Evolutionary conservation across 2,797 vertebrate genomes (phyloP), one percentile per base, ranked within the genome.

Genomic region (Coccyzus lansbergi): DNA sequence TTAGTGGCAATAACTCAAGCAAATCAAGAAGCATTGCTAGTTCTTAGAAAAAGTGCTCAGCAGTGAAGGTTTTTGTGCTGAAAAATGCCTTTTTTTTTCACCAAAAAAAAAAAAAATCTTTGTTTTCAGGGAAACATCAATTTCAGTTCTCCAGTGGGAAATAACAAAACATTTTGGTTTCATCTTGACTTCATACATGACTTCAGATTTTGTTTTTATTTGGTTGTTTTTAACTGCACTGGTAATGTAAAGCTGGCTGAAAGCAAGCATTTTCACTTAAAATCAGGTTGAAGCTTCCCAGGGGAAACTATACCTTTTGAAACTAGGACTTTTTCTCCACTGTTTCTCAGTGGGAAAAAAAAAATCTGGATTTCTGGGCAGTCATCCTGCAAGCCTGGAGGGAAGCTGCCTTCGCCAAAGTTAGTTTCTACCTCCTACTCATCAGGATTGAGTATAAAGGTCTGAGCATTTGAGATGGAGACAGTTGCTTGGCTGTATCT

Each of bases 101-200:
- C 36, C 18, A 55, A 88, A n/a, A n/a, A n/a, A n/a, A n/a, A n/a
- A n/a, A n/a, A n/a, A 87, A 82, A 87, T 6, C 6, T 89, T 86
- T 91, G 60, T 89, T 91, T 93, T 83, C 81, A 95, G 83, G 63
- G 77, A 92, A 95, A 80, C 79, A 80, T 94, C 42, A 58, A 81
- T 91, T 92, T 92, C 74, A 86, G 74, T 63, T 93, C 90, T 88
- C 94, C 93, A 65, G 48, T 34, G 94, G 92, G 94, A 94, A 95
- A 95, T 79, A 93, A 91, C 62, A 87, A 91, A 94, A 76, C 46
- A 85, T 70, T 77, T 85, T 83, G 20, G 40, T 74, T 96, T 87
- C 1, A 0, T 83, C 89, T 87, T 51, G n/a, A 74, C 68, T 92
- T 94, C 78, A 94, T 86, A 83, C 79, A 51, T 0, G 5, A 52